These are phyloP conservation scores for Syngnathus typhle DNA, from an alignment of 2,113 vertebrate species.

Conservation along the genomic window DNA sequence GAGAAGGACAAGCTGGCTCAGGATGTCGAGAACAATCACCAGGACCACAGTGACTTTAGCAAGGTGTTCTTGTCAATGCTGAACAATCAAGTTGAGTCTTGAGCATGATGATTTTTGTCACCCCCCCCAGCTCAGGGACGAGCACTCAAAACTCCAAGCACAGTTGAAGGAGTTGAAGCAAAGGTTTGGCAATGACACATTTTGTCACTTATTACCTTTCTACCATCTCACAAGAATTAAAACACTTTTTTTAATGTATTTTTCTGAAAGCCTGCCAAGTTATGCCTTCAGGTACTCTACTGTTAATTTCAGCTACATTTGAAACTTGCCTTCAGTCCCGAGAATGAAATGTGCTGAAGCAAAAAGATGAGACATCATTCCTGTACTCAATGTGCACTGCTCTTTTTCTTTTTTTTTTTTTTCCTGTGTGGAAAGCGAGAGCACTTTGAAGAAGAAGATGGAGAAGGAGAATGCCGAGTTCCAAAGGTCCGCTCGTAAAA, in stretches of 20 bases:
- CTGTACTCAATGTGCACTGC: background rate
- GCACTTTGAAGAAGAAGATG: conserved; percentile 76
- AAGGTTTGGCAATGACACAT: conserved; percentile 72
- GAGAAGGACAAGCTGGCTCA: conserved; percentile 82
- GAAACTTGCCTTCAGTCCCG: background rate
- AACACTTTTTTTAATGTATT: conserved; percentile 68
- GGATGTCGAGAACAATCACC: conserved; percentile 76
- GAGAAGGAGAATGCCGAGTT: conserved; percentile 83
- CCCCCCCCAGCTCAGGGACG: conserved; percentile 78
- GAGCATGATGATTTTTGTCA: background rate
- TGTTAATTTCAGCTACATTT: conserved; percentile 44
- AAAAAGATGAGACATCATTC: background rate
- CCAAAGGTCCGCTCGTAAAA: conserved; percentile 81
- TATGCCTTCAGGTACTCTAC: conserved; percentile 83
- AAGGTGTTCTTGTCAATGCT: conserved; percentile 68
- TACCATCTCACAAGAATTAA: background rate
- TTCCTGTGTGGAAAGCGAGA: conserved; percentile 70
- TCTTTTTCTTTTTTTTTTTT: background rate
- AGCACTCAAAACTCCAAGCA: conserved; percentile 84
- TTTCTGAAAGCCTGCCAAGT: conserved; percentile 82
- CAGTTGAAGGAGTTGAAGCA: conserved; percentile 89
- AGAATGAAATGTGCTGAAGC: background rate
- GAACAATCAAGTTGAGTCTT: no score
- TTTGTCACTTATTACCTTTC: background rate
- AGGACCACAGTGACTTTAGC: conserved; percentile 73